These are phyloP conservation scores for Porites cylindrica DNA, from an alignment of 92 coral and sea anemone species.

Conservation along the genomic window DNA sequence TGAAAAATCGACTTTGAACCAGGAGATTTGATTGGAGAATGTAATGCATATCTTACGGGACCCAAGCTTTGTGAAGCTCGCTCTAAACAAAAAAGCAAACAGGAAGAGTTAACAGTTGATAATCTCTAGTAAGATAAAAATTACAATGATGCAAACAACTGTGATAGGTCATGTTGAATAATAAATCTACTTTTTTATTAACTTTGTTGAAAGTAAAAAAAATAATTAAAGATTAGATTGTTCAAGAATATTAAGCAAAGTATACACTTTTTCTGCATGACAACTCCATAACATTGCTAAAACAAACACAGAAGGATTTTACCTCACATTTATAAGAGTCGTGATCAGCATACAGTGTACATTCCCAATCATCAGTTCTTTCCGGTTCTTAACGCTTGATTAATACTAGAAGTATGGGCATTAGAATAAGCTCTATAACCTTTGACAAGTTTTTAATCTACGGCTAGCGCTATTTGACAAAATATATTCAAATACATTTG, in stretches of 20 bases:
- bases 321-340: background rate
- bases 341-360: background rate
- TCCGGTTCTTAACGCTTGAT: too few relatives aligned
- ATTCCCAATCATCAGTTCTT: too few relatives aligned
- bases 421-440: background rate
- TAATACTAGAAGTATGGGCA: too few relatives aligned
- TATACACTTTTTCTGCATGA: too few relatives aligned
- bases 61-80: conserved; percentile 85
- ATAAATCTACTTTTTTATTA: background rate
- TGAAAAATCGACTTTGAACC: conserved; percentile 8
- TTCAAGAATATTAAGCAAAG: too few relatives aligned
- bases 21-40: conserved; percentile 74
- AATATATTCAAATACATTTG: too few relatives aligned
- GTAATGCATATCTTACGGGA: conserved; percentile 69
- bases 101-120: background rate
- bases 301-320: background rate
- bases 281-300: too few relatives aligned
- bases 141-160: background rate
- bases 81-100: conserved; percentile 39
- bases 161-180: background rate
- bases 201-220: too few relatives aligned
- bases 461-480: too few relatives aligned
- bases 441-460: background rate
- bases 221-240: too few relatives aligned
- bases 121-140: background rate